Evolutionary conservation across 2,888 invertebrate genomes (phyloP).

Genomic region (Drosophila fulvimacula): DNA sequence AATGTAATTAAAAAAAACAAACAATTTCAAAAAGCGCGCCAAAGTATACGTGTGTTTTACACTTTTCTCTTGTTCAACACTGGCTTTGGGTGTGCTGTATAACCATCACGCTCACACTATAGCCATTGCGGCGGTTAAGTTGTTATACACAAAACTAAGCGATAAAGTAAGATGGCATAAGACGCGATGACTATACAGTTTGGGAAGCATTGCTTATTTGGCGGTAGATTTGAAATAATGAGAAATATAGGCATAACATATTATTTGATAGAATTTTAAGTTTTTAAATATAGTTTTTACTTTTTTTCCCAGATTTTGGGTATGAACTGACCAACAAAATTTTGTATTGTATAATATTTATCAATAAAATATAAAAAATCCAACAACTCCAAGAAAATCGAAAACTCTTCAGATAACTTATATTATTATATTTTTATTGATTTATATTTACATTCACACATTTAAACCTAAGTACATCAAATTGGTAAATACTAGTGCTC

Average conservation of each 20-base stretch:
- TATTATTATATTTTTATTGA: constrained; percentile 32
- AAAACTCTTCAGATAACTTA: not conserved
- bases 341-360: not conserved
- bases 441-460: constrained; percentile 52
- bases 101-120: constrained; percentile 20
- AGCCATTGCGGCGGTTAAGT: rapidly evolving
- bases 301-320: too few species aligned
- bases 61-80: constrained; percentile 22
- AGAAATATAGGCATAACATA: not conserved
- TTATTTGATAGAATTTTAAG: not conserved
- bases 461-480: constrained; percentile 30
- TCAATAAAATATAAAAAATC: not conserved
- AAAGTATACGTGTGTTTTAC: not conserved
- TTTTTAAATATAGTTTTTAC: not conserved
- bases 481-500: constrained; percentile 44
- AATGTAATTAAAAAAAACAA: constrained; percentile 1
- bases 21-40: constrained; percentile 23
- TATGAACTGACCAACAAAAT: too few species aligned
- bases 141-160: rapidly evolving
- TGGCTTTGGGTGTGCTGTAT: not conserved
- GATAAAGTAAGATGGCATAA: constrained; percentile 16
- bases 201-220: constrained; percentile 8
- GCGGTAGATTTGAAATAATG: not conserved
- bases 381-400: not conserved
- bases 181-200: constrained; percentile 35